Evolutionary conservation across 1,140 invertebrate species (phyloP), one percentile per base, ranked within the genome.

Genomic region (Dermatophagoides farinae): DNA sequence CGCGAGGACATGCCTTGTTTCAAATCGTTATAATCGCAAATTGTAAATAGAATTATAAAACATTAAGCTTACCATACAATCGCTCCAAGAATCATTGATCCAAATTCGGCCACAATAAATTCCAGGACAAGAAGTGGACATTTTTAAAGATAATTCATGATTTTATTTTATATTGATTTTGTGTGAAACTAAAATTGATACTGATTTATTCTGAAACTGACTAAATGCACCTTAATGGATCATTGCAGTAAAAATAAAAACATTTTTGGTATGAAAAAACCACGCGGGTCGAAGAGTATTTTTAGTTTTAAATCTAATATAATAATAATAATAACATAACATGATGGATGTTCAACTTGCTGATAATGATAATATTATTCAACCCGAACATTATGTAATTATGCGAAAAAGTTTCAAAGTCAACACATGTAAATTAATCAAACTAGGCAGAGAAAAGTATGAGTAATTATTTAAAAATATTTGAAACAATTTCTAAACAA

Each of bases 21-120:
- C 1, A 43, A 47, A 25, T 5, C 23, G 12, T 52, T 55, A 22
- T 20, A 6, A 6, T 49, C 16, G 8, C 8, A 4, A 31, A 25
- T n/a, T 23, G 39, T 37, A 22, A 44, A 20, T 20, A 59, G 20
- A 23, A 40, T 16, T 90, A 95, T 0, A 87, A 82, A 12, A 88
- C 84, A 68, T 88, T 89, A 59, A 14, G 60, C 62, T 66, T 65
- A 70, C 71, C 47, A 69, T 68, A 66, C 72, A 73, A 23, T 66
- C 63, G 55, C 68, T 76, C 43, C 61, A 64, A 39, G 53, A 79
- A 40, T 79, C 82, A 75, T 84, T 79, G 1, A 72, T 66, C 46
- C 77, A 67, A 40, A 77, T 77, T 39, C 84, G 76, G 14, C 88
- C 88, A 73, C 88, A 93, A 69, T 91, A 93, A 25, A 82, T 69